These are phyloP conservation scores for Momotus momota DNA, from an alignment of 2,797 vertebrate genomes.

Conservation along the genomic window DNA sequence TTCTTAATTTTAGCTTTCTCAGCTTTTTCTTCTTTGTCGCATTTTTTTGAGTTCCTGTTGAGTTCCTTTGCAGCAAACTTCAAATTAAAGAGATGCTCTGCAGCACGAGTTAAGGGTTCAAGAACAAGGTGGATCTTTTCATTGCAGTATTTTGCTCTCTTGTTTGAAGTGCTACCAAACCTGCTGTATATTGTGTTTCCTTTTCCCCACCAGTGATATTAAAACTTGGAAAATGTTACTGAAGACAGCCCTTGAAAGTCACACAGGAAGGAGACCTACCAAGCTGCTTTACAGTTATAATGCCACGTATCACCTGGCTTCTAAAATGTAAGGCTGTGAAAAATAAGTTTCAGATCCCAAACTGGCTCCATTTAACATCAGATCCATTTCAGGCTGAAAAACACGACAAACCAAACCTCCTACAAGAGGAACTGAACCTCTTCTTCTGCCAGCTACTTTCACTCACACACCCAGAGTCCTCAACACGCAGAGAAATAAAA, in stretches of 20 bases:
- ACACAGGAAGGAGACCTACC: neutral
- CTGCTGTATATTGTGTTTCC: neutral
- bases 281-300: neutral
- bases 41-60: conserved; percentile 80
- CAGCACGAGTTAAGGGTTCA: conserved; percentile 62
- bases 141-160: fast-evolving
- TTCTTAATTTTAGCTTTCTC: conserved; percentile 83
- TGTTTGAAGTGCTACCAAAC: neutral
- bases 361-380: neutral
- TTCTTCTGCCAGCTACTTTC: neutral
- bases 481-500: fast-evolving
- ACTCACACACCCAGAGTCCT: neutral
- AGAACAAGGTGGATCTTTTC: neutral
- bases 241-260: neutral
- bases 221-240: neutral
- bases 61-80: conserved; percentile 83
- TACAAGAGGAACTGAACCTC: neutral
- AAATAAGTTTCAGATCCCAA: neutral
- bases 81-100: conserved; percentile 80
- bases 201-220: neutral
- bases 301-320: neutral
- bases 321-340: neutral
- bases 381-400: neutral
- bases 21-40: conserved; percentile 80
- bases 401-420: neutral